These are phyloP conservation scores for Nephrotoma appendiculata DNA, from an alignment of 2,888 invertebrate species.

Conservation along the genomic window DNA sequence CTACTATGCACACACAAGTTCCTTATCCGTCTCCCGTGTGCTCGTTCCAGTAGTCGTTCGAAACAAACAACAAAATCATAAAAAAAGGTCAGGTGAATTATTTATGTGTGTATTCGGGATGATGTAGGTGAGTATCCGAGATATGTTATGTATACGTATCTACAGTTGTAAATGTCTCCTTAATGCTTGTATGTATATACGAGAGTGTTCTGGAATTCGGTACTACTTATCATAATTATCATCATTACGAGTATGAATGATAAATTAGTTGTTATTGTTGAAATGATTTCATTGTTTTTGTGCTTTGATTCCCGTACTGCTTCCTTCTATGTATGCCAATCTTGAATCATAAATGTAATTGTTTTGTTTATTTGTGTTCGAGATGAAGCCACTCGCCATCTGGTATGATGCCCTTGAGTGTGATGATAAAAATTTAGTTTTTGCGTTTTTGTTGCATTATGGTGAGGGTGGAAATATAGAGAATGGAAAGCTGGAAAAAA, in stretches of 20 bases:
- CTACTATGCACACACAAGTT: background rate
- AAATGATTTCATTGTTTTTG: background rate
- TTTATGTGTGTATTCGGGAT: background rate
- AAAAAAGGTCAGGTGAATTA: background rate
- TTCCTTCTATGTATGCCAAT: background rate
- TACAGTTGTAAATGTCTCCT: background rate
- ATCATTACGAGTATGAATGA: background rate
- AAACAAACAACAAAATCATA: background rate
- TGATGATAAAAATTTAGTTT: background rate
- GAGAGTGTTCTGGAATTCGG: background rate
- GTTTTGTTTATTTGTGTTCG: background rate
- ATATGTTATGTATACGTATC: background rate
- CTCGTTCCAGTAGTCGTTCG: background rate
- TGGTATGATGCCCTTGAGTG: background rate
- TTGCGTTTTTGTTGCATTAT: background rate
- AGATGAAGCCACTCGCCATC: background rate
- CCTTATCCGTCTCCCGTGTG: background rate
- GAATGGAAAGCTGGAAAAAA: background rate
- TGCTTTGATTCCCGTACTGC: background rate
- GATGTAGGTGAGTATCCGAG: too few species aligned
- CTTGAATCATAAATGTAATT: background rate
- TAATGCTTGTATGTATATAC: background rate
- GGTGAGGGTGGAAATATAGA: background rate
- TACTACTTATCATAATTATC: background rate
- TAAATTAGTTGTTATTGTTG: background rate